Conservation (phyloP, 2,797 vertebrate genomes). For the Phrynocephalus guinanensis region DNA sequence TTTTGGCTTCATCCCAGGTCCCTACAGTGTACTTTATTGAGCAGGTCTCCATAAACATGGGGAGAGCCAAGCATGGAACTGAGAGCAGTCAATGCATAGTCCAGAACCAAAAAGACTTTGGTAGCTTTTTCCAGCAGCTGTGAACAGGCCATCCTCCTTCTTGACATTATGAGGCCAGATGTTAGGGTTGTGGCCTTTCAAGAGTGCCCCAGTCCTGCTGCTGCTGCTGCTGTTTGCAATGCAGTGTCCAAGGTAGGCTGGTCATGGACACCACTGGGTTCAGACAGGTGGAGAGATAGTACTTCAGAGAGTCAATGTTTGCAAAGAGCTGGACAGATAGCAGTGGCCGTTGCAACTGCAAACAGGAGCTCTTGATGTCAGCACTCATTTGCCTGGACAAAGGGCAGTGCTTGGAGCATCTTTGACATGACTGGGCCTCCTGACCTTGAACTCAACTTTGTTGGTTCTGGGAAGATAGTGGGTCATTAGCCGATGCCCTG, state of each 20-base stretch:
- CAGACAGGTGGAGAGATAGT: neutral
- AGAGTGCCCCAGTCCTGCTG: too few relatives aligned
- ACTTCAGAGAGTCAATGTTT: constrained; percentile 22
- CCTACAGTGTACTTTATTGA: neutral
- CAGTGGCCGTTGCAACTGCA: neutral
- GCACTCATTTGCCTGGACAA: neutral
- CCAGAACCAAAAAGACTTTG: neutral
- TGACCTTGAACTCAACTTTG: neutral
- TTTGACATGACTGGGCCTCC: neutral
- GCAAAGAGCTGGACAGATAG: constrained; percentile 11
- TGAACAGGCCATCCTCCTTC: neutral
- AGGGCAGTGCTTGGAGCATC: constrained; percentile 12
- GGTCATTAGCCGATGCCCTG: neutral
- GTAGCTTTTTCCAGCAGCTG: neutral
- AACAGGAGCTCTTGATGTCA: constrained; percentile 17
- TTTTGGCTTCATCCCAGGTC: constrained; percentile 7
- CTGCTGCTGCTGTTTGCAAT: neutral
- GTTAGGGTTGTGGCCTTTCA: neutral
- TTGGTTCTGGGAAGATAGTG: neutral
- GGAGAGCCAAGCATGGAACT: neutral
- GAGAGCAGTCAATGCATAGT: neutral
- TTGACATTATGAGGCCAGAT: neutral
- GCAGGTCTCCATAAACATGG: neutral
- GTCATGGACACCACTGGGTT: neutral
- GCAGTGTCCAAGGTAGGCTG: neutral